Conservation (phyloP, 2,797 vertebrate species). For the Pseudomugil gertrudae region DNA sequence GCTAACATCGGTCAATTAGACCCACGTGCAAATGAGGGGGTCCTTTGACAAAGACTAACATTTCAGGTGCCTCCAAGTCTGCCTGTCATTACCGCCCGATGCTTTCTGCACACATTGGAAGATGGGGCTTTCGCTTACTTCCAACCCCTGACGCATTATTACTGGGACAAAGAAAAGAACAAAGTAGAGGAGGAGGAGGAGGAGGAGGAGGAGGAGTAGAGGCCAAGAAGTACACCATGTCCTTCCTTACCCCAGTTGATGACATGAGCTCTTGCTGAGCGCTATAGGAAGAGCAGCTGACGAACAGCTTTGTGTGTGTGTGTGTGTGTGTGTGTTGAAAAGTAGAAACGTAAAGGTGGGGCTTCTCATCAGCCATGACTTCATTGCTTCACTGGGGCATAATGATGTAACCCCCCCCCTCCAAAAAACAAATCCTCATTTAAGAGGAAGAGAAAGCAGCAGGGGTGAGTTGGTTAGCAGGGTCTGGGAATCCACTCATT, state of each 20-base stretch:
- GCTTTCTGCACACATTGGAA: constrained; percentile 46
- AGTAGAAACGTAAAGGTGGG: constrained; percentile 39
- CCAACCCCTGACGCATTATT: constrained; percentile 45
- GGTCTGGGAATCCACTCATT: constrained; percentile 72
- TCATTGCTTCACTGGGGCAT: constrained; percentile 74
- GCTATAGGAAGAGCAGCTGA: constrained; percentile 53
- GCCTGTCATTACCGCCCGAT: constrained; percentile 67
- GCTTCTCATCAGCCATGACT: constrained; percentile 70
- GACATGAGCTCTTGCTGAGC: constrained; percentile 38
- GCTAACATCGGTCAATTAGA: constrained; percentile 79
- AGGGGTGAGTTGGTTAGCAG: constrained; percentile 61
- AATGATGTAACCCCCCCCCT: constrained; percentile 68
- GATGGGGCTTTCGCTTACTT: constrained; percentile 44
- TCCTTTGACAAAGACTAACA: constrained; percentile 83
- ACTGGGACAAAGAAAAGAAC: constrained; percentile 57
- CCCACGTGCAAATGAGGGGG: constrained; percentile 81
- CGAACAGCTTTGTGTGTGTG: constrained; percentile 31
- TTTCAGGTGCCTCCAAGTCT: constrained; percentile 75
- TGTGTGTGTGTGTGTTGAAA: constrained; percentile 25
- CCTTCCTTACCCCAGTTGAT: constrained; percentile 44
- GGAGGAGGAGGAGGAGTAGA: constrained; percentile 16
- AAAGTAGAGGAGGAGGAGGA: no score
- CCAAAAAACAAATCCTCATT: constrained; percentile 51
- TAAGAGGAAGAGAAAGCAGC: constrained; percentile 79
- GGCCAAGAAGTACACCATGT: constrained; percentile 35